Percentiles rank a stretch among this genome's conserved stretches.
Evolutionary conservation across 2,888 invertebrate genomes (phyloP).

Genomic region (Ophion ellenae): DNA sequence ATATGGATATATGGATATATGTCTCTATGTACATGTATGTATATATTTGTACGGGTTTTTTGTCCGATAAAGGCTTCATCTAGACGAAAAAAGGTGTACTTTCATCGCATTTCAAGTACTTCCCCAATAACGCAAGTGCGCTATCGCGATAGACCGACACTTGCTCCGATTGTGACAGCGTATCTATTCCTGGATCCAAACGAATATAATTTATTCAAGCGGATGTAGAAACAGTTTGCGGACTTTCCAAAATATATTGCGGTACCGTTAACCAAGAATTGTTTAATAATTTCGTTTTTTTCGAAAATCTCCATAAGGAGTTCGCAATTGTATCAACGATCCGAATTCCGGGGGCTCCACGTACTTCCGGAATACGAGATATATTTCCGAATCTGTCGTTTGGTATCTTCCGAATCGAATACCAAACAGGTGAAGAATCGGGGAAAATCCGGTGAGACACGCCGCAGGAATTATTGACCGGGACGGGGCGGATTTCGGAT

Average conservation of each 20-base stretch:
- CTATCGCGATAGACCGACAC: too few species aligned
- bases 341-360: background rate
- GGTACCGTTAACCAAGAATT: too few species aligned
- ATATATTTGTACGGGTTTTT: background rate
- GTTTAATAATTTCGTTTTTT: too few species aligned
- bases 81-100: too few species aligned
- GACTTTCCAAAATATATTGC: too few species aligned
- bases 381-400: background rate
- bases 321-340: background rate
- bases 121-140: too few species aligned
- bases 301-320: too few species aligned
- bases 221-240: too few species aligned
- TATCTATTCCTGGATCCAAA: too few species aligned
- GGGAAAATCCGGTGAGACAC: conserved; percentile 29
- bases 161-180: too few species aligned
- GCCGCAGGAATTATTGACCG: conserved; percentile 9
- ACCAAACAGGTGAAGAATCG: background rate
- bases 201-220: too few species aligned
- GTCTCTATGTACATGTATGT: background rate
- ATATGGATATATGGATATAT: background rate
- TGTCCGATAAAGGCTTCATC: background rate
- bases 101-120: too few species aligned
- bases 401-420: background rate
- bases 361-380: background rate
- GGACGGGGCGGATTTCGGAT: conserved; percentile 23